A percentile compares a stretch with the other conserved stretches of the same genome.
These are phyloP conservation scores for Brachyhypopomus occidentalis DNA, from an alignment of 2,113 vertebrate genomes.

Conservation along the genomic window DNA sequence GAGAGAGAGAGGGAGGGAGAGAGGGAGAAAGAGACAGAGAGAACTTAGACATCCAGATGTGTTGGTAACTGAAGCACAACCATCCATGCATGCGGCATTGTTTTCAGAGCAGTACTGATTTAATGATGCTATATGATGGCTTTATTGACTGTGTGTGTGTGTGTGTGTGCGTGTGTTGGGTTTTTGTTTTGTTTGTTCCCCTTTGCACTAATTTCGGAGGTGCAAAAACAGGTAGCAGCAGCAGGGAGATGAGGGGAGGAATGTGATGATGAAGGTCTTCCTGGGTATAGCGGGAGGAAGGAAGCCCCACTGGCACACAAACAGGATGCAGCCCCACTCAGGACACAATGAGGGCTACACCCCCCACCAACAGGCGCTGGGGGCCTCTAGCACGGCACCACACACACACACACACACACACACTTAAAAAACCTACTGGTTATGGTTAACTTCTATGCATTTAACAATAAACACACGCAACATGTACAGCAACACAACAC, in stretches of 20 bases:
- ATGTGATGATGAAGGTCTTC: slow-evolving; percentile 68
- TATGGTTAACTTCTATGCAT: neutral
- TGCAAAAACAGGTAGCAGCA: slow-evolving; percentile 57
- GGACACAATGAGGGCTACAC: slow-evolving; percentile 77
- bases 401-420: slow-evolving; percentile 33
- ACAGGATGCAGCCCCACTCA: slow-evolving; percentile 75
- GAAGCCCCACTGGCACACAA: slow-evolving; percentile 78
- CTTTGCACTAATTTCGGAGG: slow-evolving; percentile 53
- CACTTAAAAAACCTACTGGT: slow-evolving; percentile 30
- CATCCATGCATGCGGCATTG: slow-evolving; percentile 27
- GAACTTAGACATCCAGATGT: slow-evolving; percentile 26
- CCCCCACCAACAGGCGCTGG: slow-evolving; percentile 52
- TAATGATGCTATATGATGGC: slow-evolving; percentile 18
- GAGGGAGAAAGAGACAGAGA: slow-evolving; percentile 21
- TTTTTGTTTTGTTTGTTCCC: slow-evolving; percentile 44
- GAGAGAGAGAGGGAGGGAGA: slow-evolving; percentile 24
- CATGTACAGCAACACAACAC: no score
- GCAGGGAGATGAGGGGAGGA: slow-evolving; percentile 68
- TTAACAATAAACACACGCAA: no score
- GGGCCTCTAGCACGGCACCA: slow-evolving; percentile 49
- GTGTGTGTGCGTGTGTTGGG: slow-evolving; percentile 23
- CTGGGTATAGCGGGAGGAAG: slow-evolving; percentile 75
- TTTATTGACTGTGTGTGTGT: slow-evolving; percentile 29
- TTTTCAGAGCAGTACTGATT: neutral
- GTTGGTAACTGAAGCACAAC: slow-evolving; percentile 9